Conservation (phyloP, 2,888 invertebrate genomes). For the Rugalucina vietnamica region DNA sequence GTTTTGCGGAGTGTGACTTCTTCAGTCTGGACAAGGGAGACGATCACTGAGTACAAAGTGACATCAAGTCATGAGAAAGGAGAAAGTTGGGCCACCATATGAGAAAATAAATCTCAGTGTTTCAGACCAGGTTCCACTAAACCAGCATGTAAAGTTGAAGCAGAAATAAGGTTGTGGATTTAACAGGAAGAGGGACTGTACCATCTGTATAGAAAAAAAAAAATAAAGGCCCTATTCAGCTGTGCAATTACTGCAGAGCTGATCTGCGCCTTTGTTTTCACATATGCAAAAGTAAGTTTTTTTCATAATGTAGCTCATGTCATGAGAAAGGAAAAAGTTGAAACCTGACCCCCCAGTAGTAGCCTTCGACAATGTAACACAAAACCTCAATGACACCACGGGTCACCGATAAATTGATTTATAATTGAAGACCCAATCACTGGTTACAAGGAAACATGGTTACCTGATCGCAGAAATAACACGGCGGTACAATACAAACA, state of each 20-base stretch:
- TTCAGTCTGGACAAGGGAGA: conserved; percentile 20
- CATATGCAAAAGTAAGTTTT: too few species aligned
- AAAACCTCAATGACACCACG: neutral
- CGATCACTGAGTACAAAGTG: conserved; percentile 22
- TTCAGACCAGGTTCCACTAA: too few species aligned
- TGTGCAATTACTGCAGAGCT: too few species aligned
- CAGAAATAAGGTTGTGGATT: too few species aligned
- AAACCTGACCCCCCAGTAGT: neutral
- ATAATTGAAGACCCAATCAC: neutral
- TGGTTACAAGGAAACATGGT: neutral
- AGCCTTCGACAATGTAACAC: neutral
- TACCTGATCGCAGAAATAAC: neutral
- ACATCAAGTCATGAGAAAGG: neutral
- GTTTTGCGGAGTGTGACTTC: neutral
- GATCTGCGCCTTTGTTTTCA: too few species aligned
- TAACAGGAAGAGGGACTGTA: too few species aligned
- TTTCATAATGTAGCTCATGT: too few species aligned
- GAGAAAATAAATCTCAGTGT: too few species aligned
- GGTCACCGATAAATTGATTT: conserved; percentile 5
- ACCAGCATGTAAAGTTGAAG: too few species aligned
- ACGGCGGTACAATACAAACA: neutral
- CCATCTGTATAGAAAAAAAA: too few species aligned
- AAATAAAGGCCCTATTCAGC: too few species aligned
- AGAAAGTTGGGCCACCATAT: too few species aligned
- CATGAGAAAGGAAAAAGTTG: neutral